Conservation (phyloP, 2,797 vertebrate species). For the Xenops minutus region DNA sequence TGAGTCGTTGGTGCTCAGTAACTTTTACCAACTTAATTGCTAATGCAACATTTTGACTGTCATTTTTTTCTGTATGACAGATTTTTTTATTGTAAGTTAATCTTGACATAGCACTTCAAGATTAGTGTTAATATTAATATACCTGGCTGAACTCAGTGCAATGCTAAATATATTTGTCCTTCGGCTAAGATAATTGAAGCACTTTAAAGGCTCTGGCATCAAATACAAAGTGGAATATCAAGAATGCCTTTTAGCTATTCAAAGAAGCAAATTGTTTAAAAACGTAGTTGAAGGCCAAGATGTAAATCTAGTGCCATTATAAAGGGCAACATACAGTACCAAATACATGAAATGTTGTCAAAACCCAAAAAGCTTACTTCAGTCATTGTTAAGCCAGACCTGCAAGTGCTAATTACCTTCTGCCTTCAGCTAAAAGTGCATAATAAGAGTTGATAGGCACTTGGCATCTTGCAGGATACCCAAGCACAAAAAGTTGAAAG, state of each 20-base stretch:
- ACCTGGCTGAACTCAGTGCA: not conserved
- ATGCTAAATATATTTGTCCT: not conserved
- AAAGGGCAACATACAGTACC: not conserved
- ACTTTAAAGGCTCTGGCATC: not conserved
- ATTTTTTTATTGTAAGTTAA: not conserved
- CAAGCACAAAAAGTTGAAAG: not conserved
- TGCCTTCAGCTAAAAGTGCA: not conserved
- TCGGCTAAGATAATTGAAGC: not conserved
- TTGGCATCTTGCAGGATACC: not conserved
- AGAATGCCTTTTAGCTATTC: not conserved
- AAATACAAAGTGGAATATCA: not conserved
- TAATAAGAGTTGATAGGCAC: not conserved
- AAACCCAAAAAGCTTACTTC: not conserved
- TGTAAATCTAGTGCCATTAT: not conserved
- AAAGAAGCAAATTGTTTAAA: not conserved
- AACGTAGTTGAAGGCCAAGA: not conserved
- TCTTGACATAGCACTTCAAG: not conserved
- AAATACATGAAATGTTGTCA: not conserved
- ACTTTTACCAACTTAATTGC: not conserved
- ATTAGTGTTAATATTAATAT: not conserved
- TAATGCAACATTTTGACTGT: not conserved
- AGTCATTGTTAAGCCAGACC: not conserved
- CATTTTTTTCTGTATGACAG: not conserved
- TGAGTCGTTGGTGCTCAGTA: not conserved
- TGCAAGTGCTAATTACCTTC: constrained; percentile 6